Percentiles rank a stretch among this genome's conserved stretches.
Evolutionary conservation across 2,888 invertebrate genomes (phyloP).

Genomic region (Pediacus dermestoides): DNA sequence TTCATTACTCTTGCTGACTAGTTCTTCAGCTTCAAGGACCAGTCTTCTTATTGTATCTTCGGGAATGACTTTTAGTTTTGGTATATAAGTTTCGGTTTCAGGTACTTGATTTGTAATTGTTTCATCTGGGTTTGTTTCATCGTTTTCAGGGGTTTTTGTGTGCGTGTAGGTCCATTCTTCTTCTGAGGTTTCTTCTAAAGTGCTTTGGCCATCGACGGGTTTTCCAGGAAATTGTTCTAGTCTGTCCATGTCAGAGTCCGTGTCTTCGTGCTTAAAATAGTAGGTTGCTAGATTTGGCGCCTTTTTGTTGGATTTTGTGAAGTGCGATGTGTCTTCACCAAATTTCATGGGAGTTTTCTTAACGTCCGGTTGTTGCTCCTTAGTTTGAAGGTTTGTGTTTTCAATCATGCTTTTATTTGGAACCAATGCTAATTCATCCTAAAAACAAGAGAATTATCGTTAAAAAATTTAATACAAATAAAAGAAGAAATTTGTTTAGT

Average conservation of each 20-base stretch:
- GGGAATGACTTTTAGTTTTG: conserved; percentile 35
- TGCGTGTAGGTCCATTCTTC: conserved; percentile 70
- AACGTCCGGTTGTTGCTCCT: conserved; percentile 24
- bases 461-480: no score
- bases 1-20: conserved; percentile 58
- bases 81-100: conserved; percentile 19
- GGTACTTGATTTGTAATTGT: neutral
- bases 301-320: conserved; percentile 65
- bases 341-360: conserved; percentile 14
- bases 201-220: conserved; percentile 37
- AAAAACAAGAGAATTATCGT: no score
- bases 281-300: conserved; percentile 80
- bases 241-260: conserved; percentile 74
- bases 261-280: conserved; percentile 83
- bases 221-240: conserved; percentile 26
- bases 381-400: conserved; percentile 21
- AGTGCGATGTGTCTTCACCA: conserved; percentile 42
- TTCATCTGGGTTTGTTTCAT: conserved; percentile 10
- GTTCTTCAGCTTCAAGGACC: conserved; percentile 76
- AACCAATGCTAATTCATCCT: conserved; percentile 37
- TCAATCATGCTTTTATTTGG: conserved; percentile 33
- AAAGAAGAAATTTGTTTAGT: no score
- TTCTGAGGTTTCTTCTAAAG: conserved; percentile 59
- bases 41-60: conserved; percentile 55
- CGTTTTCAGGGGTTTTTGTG: conserved; percentile 42